These are phyloP conservation scores for Mactra quadrangularis DNA, from an alignment of 1,140 invertebrate genomes.

Conservation along the genomic window DNA sequence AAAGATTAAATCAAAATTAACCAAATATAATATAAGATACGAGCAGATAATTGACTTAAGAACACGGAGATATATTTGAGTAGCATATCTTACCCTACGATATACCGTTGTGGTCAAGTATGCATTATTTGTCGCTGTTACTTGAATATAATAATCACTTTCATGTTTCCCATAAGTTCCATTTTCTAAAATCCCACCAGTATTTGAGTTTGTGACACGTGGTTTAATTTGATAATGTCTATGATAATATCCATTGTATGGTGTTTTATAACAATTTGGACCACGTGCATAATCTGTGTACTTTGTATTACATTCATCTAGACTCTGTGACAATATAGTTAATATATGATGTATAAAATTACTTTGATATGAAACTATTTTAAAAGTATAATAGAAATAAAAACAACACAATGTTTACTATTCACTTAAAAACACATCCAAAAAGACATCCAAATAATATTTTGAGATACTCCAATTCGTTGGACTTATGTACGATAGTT, in stretches of 20 bases:
- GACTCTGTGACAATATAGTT: not conserved
- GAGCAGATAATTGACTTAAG: too few species aligned
- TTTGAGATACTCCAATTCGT: too few species aligned
- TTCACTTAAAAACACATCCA: too few species aligned
- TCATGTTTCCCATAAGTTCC: constrained; percentile 2
- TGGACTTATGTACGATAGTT: too few species aligned
- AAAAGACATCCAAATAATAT: too few species aligned
- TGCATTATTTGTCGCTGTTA: constrained; percentile 35
- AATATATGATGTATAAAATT: too few species aligned
- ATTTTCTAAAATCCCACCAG: constrained; percentile 3
- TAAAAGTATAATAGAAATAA: too few species aligned
- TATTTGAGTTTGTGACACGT: not conserved
- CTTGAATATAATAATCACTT: constrained; percentile 34
- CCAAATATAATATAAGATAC: too few species aligned
- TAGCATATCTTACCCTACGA: constrained; percentile 39
- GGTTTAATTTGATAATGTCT: constrained; percentile 20
- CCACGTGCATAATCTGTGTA: constrained; percentile 18
- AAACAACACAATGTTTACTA: too few species aligned
- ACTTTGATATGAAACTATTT: too few species aligned
- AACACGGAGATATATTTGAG: too few species aligned
- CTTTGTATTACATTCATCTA: not conserved
- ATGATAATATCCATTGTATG: constrained; percentile 36
- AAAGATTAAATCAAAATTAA: too few species aligned
- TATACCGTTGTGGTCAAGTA: not conserved
- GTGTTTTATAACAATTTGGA: constrained; percentile 33